phyloP scores from a whole-genome alignment of 1,140 invertebrate species.

The Reticulitermes speratus region DNA sequence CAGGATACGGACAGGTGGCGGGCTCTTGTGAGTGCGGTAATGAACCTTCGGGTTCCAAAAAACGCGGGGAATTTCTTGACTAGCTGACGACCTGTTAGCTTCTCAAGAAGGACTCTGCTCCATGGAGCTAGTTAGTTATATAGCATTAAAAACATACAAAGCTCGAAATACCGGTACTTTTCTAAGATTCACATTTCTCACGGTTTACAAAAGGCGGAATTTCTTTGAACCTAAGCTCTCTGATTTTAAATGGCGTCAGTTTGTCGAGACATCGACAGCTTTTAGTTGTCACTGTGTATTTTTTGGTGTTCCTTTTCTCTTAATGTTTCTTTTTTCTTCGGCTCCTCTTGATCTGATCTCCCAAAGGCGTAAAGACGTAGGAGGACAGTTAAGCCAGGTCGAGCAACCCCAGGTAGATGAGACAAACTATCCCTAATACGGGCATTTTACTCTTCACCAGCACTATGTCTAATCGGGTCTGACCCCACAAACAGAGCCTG shows the following conservation, averaged over 20 bases:
- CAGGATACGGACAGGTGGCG: too few species aligned
- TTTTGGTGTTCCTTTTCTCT: neutral
- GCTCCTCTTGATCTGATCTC: neutral
- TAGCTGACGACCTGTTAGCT: too few species aligned
- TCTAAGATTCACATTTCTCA: neutral
- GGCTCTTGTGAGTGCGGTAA: too few species aligned
- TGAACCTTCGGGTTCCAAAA: too few species aligned
- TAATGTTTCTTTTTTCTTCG: neutral
- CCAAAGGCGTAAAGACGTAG: neutral
- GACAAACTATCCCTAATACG: neutral
- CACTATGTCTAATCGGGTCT: too few species aligned
- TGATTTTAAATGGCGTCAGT: neutral
- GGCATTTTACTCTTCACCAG: too few species aligned
- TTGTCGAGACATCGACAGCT: constrained; percentile 13
- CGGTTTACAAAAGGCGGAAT: neutral
- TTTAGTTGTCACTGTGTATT: constrained; percentile 3
- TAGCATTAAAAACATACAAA: neutral
- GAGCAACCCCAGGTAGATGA: neutral
- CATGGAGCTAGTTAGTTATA: too few species aligned
- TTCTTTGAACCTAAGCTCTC: neutral
- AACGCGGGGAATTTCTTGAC: too few species aligned
- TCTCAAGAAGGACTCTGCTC: too few species aligned
- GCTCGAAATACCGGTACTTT: neutral
- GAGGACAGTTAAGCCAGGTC: neutral
- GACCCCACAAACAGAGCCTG: too few species aligned